A percentile compares a stretch with the other conserved stretches of the same genome.
phyloP scores from a whole-genome alignment of 2,797 vertebrate genomes.

The Eulemur rubriventer region DNA sequence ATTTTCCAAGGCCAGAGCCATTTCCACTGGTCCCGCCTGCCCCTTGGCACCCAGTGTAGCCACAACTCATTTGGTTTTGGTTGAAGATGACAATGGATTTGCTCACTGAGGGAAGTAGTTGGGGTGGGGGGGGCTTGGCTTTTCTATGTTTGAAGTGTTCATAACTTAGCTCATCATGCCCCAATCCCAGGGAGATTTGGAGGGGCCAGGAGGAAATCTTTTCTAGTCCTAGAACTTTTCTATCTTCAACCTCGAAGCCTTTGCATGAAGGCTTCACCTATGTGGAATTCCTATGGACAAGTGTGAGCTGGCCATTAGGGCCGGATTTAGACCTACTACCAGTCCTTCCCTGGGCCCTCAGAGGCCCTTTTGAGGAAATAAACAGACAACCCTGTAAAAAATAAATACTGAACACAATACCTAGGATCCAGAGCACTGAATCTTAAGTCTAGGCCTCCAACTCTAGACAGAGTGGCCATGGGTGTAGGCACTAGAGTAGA shows the following conservation, averaged over 20 bases:
- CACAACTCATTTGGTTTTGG: slow-evolving; percentile 42
- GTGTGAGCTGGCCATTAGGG: not conserved
- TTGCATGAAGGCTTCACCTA: not conserved
- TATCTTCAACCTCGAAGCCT: not conserved
- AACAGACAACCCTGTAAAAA: not conserved
- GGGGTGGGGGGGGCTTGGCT: not conserved
- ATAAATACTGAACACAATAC: not conserved
- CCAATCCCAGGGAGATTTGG: not conserved
- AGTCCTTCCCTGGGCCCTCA: not conserved
- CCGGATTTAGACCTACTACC: not conserved
- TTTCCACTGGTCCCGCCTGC: not conserved
- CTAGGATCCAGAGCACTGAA: not conserved
- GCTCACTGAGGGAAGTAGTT: not conserved
- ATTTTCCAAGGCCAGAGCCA: not conserved
- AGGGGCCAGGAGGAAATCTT: slow-evolving; percentile 31
- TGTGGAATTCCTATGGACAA: slow-evolving; percentile 12
- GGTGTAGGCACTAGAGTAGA: not conserved
- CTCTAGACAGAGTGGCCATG: not conserved
- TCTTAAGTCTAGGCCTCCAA: not conserved
- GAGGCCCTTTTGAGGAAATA: not conserved
- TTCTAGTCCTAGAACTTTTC: not conserved
- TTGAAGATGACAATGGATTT: slow-evolving; percentile 39
- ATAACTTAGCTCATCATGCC: slow-evolving; percentile 14
- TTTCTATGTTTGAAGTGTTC: slow-evolving; percentile 24
- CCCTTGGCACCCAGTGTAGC: not conserved